Evolutionary conservation across 2,113 vertebrate genomes (phyloP).

Genomic region (Varanus salvator): DNA sequence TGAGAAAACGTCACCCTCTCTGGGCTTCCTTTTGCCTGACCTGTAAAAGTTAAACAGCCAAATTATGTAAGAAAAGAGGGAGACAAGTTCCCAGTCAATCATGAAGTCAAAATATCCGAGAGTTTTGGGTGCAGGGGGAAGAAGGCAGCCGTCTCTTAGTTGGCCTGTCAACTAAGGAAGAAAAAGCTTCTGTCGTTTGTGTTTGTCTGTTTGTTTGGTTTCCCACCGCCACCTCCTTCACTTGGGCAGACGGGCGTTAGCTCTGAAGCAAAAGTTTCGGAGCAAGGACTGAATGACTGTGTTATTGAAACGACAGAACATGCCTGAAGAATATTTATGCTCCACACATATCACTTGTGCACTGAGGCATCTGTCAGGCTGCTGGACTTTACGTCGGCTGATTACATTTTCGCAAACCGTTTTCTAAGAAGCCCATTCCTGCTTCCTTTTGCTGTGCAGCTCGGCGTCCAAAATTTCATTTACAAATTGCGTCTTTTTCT

Average conservation of each 20-base stretch:
- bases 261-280: not conserved
- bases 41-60: conserved; percentile 50
- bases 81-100: conserved; percentile 3
- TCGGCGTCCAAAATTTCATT: not conserved
- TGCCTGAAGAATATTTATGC: not conserved
- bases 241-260: not conserved
- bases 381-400: conserved; percentile 18
- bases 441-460: not conserved
- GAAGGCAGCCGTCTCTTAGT: not conserved
- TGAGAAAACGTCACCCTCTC: conserved; percentile 30
- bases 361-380: not conserved
- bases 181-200: conserved; percentile 12
- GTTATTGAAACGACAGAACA: conserved; percentile 1
- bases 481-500: not conserved
- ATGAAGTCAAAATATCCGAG: not conserved
- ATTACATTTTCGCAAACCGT: not conserved
- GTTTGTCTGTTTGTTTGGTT: not conserved
- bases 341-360: not conserved
- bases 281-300: not conserved
- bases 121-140: not conserved
- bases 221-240: conserved; percentile 12
- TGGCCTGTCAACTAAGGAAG: conserved; percentile 34
- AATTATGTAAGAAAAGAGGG: conserved; percentile 37
- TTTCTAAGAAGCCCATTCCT: not conserved
- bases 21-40: conserved; percentile 61